phyloP scores from a whole-genome alignment of 2,797 vertebrate species.

The Halcyon leucocephala region DNA sequence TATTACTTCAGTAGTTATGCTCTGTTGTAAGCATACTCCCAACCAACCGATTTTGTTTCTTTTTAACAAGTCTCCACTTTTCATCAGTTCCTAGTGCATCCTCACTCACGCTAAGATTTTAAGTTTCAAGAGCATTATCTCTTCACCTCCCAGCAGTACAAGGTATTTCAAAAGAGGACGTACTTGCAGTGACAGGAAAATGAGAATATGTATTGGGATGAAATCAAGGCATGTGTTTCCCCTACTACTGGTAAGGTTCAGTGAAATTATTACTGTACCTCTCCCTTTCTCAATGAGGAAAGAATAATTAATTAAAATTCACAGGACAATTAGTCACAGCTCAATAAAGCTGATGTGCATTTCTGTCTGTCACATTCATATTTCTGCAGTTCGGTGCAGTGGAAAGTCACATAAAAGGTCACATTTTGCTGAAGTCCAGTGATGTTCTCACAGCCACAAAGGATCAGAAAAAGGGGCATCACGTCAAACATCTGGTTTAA shows the following conservation, averaged over 20 bases:
- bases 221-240: neutral
- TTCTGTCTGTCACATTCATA: neutral
- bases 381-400: neutral
- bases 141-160: fast-evolving
- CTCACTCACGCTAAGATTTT: neutral
- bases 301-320: constrained; percentile 3
- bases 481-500: neutral
- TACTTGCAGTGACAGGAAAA: neutral
- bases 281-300: neutral
- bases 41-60: neutral
- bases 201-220: neutral
- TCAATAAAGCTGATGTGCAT: neutral
- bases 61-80: neutral
- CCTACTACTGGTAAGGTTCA: neutral
- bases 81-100: neutral
- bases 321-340: neutral
- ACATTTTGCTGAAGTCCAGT: neutral
- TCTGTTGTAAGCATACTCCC: neutral
- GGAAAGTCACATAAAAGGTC: neutral
- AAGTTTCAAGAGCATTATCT: neutral
- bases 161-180: neutral
- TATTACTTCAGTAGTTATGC: neutral
- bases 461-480: neutral
- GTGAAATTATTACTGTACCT: neutral
- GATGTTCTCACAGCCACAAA: neutral